Evolutionary conservation across 1,140 invertebrate genomes (phyloP).

Genomic region (Eueides isabella): DNA sequence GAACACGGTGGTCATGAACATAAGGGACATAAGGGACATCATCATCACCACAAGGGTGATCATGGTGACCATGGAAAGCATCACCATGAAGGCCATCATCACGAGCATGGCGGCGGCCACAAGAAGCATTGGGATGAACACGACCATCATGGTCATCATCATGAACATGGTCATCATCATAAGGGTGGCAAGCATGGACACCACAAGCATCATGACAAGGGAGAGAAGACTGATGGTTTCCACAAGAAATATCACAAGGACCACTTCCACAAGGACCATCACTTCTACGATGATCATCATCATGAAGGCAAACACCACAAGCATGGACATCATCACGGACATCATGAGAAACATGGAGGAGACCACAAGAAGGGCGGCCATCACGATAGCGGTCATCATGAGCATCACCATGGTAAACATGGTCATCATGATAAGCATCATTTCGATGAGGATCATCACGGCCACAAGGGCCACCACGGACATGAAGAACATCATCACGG

Average conservation of each 20-base stretch:
- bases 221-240: conserved; percentile 70
- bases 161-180: conserved; percentile 73
- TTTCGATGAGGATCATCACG: conserved; percentile 68
- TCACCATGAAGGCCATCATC: conserved; percentile 66
- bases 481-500: conserved; percentile 74
- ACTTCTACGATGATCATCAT: conserved; percentile 75
- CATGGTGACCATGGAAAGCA: conserved; percentile 69
- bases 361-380: conserved; percentile 73
- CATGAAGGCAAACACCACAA: conserved; percentile 74
- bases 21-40: conserved; percentile 73
- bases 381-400: conserved; percentile 67
- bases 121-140: conserved; percentile 73
- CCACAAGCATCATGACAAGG: conserved; percentile 73
- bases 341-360: conserved; percentile 65
- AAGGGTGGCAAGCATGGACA: conserved; percentile 74
- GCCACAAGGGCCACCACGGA: conserved; percentile 71
- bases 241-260: conserved; percentile 79
- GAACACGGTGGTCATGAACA: conserved; percentile 70
- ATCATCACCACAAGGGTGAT: conserved; percentile 73
- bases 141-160: conserved; percentile 70
- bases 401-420: conserved; percentile 73
- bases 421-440: conserved; percentile 71
- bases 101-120: conserved; percentile 67
- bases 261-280: conserved; percentile 73
- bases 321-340: conserved; percentile 69